phyloP scores from a whole-genome alignment of 2,113 vertebrate species.

The Calidris pugnax region DNA sequence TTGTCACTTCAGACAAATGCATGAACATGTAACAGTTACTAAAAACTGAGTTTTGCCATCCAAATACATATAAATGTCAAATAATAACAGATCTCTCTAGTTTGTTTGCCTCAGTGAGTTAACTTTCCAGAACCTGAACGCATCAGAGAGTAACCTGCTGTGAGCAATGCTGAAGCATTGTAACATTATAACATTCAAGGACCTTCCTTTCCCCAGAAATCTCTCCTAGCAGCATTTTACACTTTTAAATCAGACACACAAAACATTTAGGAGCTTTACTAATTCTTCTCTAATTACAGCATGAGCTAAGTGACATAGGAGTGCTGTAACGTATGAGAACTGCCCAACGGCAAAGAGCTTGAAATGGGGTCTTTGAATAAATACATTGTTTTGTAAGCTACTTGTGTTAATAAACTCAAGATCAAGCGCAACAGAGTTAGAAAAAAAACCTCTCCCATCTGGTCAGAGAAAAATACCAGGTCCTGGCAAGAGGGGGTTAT shows the following conservation, averaged over 20 bases:
- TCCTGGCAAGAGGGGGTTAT: neutral
- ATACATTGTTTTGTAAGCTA: fast-evolving
- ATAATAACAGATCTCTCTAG: neutral
- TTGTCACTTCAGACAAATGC: neutral
- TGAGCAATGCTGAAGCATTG: neutral
- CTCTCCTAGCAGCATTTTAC: neutral
- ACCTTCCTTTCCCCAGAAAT: neutral
- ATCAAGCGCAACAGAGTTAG: neutral
- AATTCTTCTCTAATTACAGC: neutral
- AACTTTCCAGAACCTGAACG: neutral
- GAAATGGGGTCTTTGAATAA: neutral
- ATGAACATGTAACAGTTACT: neutral
- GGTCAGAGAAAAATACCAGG: neutral
- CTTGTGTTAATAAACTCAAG: neutral
- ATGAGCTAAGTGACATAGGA: neutral
- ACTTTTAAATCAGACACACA: neutral
- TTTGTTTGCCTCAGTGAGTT: neutral
- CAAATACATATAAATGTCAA: neutral
- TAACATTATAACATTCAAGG: neutral
- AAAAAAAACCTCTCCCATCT: neutral
- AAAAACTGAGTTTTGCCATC: neutral
- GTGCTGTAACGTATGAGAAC: fast-evolving
- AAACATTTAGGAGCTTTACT: neutral
- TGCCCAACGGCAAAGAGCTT: neutral
- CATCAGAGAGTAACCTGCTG: neutral